phyloP scores from a whole-genome alignment of 2,888 invertebrate genomes.

The Platycnemis pennipes region DNA sequence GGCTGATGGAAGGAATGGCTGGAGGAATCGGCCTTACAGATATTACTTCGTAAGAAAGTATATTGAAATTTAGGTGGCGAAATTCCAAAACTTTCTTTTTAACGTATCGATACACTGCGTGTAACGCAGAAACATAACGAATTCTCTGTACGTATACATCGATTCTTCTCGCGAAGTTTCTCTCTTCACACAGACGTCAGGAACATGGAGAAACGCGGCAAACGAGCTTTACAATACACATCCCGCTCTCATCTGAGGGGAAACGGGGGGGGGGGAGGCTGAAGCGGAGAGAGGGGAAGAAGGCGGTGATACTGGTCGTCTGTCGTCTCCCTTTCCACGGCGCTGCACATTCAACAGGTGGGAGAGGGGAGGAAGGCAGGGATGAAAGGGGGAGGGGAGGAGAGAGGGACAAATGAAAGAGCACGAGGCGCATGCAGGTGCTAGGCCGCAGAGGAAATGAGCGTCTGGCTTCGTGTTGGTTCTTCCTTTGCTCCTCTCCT shows the following conservation, averaged over 20 bases:
- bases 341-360: slow-evolving; percentile 58
- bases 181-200: neutral
- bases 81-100: no score
- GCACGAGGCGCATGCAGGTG: slow-evolving; percentile 30
- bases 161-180: no score
- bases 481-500: no score
- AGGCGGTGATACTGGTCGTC: no score
- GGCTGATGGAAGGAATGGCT: no score
- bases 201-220: neutral
- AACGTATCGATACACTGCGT: no score
- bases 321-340: slow-evolving; percentile 16
- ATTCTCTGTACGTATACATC: no score
- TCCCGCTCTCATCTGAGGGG: neutral
- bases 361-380: slow-evolving; percentile 35
- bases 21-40: no score
- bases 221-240: no score
- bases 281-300: neutral
- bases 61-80: no score
- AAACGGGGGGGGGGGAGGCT: neutral
- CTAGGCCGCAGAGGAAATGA: neutral
- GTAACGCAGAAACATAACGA: no score
- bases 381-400: neutral
- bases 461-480: neutral
- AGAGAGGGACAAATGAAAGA: slow-evolving; percentile 46
- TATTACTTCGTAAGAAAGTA: no score